Base-by-base conservation (phyloP, 2,113 vertebrate genomes). In the Rhinopomastus cyanomelas region DNA sequence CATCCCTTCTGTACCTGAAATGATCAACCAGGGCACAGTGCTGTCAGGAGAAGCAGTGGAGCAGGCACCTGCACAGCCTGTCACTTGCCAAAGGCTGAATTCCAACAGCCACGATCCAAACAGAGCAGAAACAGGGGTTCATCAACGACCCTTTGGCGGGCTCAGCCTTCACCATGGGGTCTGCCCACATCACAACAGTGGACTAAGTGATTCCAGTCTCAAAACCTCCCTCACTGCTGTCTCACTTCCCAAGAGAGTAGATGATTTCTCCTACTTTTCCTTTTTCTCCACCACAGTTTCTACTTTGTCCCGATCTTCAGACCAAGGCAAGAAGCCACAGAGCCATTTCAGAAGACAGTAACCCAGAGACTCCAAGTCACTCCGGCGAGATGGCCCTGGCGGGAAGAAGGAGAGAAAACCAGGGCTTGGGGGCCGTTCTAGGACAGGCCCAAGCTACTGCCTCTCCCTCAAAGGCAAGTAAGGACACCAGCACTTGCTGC, bases 281-380 rank as follows among this genome's bases (percentile, higher is more conserved):
- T 99, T 99, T 94, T 97, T 93, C 7, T 96, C 67, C 89, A 97
- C 88, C 68, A 99, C 96, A 37, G 91, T 90, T 57, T 97, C 89
- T 1, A 97, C 96, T 29, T 97, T 87, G 46, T 95, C 77, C 72
- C 97, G 88, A 42, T 96, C 79, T 5, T 76, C 65, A 30, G 97
- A 97, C 99, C 99, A 99, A 0, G 99, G 99, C 92, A 99, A 97
- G 25, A 67, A 77, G 17, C 98, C 98, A 1, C 94, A 98, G 71
- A 98, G 96, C 98, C 98, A 99, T 61, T 96, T 98, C 81, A 99
- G 94, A 95, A 99, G 96, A 89, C 99, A 99, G 94, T 99, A 99
- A 85, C 98, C 98, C 93, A 99, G 94, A 74, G 98, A 97, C 96
- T 99, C 98, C 79, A 99, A 96, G 94, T 99, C 99, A 37, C 98